Base-by-base conservation (phyloP, 2,888 invertebrate species). In the Trisateles emortualis region DNA sequence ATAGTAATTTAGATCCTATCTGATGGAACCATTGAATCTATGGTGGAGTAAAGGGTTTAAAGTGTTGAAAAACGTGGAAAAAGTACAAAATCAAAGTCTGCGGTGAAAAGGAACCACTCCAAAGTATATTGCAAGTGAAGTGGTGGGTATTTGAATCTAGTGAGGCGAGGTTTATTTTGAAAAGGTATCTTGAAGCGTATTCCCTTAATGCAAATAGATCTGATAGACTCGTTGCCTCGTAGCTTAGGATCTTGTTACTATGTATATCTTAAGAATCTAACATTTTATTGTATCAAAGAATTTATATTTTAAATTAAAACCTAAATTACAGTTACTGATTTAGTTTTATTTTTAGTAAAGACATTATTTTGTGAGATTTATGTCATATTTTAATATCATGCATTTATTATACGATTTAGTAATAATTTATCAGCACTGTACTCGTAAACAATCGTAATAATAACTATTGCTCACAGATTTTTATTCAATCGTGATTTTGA, bases 1-100 rank as follows among this genome's bases (percentile, higher is more conserved):
- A 78, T 74, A 79, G 88, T 88, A 88, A 90, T 90, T 90, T 88
- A 89, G 89, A 89, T 88, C 82, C 81, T 87, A 90, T 90, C 89
- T 78, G 76, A 78, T 81, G 80, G 82, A 69, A 73, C 81, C 86
- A 85, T 86, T 86, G 86, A 86, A 83, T 87, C 81, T 82, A 76
- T 78, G 78, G 74, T 60, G 68, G 66, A 67, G 76, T 78, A 74
- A 84, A 76, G 85, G 79, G 83, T 66, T 73, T 74, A 78, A 85
- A 86, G 86, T 86, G 85, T 81, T 76, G 72, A 81, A 84, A 85
- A 82, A 81, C 66, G 75, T 55, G 72, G 62, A 78, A 83, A 82
- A 83, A 85, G 75, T 70, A 74, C 71, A 75, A 79, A 81, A 78
- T 78, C 78, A 80, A 81, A 79, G 79, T 76, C 74, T 75, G 73